Percentiles rank a stretch among this genome's conserved stretches.
Evolutionary conservation across 2,113 vertebrate species (phyloP).

Genomic region (Australoheros scitulus): DNA sequence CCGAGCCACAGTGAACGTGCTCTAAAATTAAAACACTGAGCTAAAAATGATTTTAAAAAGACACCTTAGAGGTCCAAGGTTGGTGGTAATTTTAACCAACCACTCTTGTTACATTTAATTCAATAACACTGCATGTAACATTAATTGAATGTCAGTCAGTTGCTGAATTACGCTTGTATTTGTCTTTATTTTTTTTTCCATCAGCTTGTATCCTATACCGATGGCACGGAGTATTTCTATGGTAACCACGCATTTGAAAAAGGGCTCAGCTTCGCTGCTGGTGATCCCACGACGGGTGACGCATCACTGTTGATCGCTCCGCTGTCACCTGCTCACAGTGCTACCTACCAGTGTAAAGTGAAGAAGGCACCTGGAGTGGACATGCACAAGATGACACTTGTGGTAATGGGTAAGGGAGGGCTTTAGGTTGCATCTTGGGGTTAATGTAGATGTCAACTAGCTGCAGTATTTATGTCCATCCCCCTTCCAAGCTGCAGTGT

Average conservation of each 20-base stretch:
- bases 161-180: not conserved
- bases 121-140: not conserved
- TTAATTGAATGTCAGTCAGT: not conserved
- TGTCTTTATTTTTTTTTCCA: not conserved
- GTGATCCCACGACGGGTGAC: conserved; percentile 84
- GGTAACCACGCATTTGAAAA: conserved; percentile 69
- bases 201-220: conserved; percentile 84
- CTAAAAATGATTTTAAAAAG: not conserved
- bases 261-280: conserved; percentile 81
- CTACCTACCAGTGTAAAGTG: conserved; percentile 91
- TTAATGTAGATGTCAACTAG: not conserved
- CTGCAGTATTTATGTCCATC: conserved; percentile 27
- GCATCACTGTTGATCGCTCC: conserved; percentile 86
- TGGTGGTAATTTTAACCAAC: not conserved
- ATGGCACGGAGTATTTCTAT: conserved; percentile 79
- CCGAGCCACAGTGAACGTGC: not conserved
- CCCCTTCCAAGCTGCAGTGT: not conserved
- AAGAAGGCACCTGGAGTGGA: conserved; percentile 89
- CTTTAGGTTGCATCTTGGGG: not conserved
- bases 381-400: conserved; percentile 81
- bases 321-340: conserved; percentile 79
- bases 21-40: conserved; percentile 12
- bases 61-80: not conserved
- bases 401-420: conserved; percentile 83
- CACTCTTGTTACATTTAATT: not conserved